Base-by-base conservation (phyloP, 2,113 vertebrate genomes). In the Alexandromys fortis region DNA sequence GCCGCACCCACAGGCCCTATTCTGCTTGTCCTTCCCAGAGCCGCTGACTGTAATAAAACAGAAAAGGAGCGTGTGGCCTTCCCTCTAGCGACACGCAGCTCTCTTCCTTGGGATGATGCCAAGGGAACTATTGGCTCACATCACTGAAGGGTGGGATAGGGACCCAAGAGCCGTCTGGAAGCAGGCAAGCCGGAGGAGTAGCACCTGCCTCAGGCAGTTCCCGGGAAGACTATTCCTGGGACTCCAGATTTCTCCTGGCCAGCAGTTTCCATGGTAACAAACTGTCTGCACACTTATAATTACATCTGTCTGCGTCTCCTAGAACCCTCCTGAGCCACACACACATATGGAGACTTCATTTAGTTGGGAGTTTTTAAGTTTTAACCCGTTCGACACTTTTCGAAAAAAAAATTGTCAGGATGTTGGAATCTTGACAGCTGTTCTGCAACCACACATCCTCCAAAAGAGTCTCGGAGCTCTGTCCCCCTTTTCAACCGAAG, bases 281-380 rank as follows among this genome's bases (percentile, higher is more conserved):
- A 93, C 65, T 93, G 91, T 88, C 93, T 96, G 86, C 96, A 81
- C 94, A 95, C 93, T 95, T 97, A 95, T 97, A 97, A 97, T 98
- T 97, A 92, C 97, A 92, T 94, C 92, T 97, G 96, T 95, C 96
- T 97, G 94, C 93, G 96, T 98, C 96, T 96, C 42, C 72, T 97
- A 96, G 95, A 97, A 86, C 94, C 96, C 90, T 72, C 86, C 67
- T 0, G 55, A 92, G 93, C 88, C 86, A 94, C 96, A 96, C 96
- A 96, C 95, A 81, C 96, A 94, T 97, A 95, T 96, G 97, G 95
- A 96, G 95, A 94, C 91, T 97, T 97, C 97, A 97, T 97, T 97
- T 96, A 91, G 95, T 58, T 67, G 55, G 35, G 49, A 82, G 89
- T 91, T 92, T 86, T 91, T 96, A 94, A 33, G 68, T 83, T 96